These are phyloP conservation scores for Hydrochoerus hydrochaeris DNA, from an alignment of 2,113 vertebrate genomes.

Conservation along the genomic window DNA sequence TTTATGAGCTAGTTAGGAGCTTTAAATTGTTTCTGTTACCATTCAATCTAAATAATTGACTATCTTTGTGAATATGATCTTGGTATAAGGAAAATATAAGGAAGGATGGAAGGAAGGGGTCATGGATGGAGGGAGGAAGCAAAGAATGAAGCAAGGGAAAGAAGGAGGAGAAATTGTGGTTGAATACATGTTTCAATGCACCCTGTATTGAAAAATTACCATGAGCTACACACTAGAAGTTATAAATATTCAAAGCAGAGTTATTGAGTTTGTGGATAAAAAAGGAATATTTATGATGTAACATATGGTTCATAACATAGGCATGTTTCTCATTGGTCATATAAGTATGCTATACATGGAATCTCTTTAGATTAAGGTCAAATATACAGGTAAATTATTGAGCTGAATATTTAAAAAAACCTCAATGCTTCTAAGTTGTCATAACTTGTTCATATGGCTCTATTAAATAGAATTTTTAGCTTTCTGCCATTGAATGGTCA, in stretches of 20 bases:
- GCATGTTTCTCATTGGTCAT: slow-evolving; percentile 16
- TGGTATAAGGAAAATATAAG: not conserved
- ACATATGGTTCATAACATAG: slow-evolving; percentile 7
- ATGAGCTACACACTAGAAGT: not conserved
- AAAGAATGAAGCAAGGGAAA: not conserved
- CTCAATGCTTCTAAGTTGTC: slow-evolving; percentile 57
- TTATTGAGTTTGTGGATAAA: not conserved
- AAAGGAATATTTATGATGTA: not conserved
- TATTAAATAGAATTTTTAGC: slow-evolving; percentile 69
- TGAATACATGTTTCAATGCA: not conserved
- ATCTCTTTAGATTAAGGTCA: slow-evolving; percentile 49
- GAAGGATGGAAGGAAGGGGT: not conserved
- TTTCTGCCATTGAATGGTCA: slow-evolving; percentile 64
- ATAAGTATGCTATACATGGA: not conserved
- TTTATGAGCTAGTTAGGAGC: not conserved
- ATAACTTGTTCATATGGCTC: slow-evolving; percentile 47
- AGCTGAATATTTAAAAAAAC: slow-evolving; percentile 41
- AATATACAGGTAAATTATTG: not conserved
- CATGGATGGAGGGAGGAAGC: not conserved
- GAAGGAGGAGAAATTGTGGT: too few species aligned
- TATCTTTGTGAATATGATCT: slow-evolving; percentile 11
- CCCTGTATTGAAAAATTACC: not conserved
- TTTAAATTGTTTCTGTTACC: slow-evolving; percentile 34
- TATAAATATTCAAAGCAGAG: not conserved
- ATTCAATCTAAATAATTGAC: not conserved